These are phyloP conservation scores for Etia nguti DNA, from an alignment of 2,113 vertebrate genomes.

Conservation along the genomic window DNA sequence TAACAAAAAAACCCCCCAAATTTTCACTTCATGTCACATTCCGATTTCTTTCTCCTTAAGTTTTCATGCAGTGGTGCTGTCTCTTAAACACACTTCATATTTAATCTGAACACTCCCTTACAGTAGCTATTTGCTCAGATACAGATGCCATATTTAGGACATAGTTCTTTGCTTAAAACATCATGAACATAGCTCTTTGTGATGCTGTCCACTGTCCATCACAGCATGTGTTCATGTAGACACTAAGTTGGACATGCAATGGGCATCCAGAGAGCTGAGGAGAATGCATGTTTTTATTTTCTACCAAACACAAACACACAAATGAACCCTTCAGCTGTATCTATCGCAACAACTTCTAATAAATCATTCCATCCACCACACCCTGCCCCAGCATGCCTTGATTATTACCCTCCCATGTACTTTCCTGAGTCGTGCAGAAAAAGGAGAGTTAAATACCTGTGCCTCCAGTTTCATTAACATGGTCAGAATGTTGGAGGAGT, in stretches of 20 bases:
- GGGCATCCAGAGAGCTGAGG: constrained; percentile 4
- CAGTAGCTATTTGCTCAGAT: background rate
- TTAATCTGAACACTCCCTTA: background rate
- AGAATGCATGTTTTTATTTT: background rate
- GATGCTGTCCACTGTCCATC: background rate
- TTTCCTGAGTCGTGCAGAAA: constrained; percentile 65
- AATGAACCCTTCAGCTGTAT: background rate
- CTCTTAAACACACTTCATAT: background rate
- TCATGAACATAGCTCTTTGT: background rate
- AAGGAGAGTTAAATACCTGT: constrained; percentile 68
- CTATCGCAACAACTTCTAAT: background rate
- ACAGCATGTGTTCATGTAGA: constrained; percentile 23
- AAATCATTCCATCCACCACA: constrained; percentile 46
- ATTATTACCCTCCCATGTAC: constrained; percentile 16
- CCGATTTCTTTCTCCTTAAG: background rate
- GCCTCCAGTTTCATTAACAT: constrained; percentile 37
- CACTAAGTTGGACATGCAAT: constrained; percentile 31
- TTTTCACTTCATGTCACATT: background rate
- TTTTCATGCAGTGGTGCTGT: background rate
- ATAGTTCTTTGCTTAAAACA: background rate
- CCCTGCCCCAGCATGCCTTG: constrained; percentile 42
- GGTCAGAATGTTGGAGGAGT: background rate
- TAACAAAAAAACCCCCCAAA: background rate
- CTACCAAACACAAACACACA: background rate
- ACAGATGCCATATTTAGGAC: background rate